A percentile compares a stretch with the other conserved stretches of the same genome.
phyloP scores from a whole-genome alignment of 1,140 invertebrate species.

The Lasaia peninsularis region DNA sequence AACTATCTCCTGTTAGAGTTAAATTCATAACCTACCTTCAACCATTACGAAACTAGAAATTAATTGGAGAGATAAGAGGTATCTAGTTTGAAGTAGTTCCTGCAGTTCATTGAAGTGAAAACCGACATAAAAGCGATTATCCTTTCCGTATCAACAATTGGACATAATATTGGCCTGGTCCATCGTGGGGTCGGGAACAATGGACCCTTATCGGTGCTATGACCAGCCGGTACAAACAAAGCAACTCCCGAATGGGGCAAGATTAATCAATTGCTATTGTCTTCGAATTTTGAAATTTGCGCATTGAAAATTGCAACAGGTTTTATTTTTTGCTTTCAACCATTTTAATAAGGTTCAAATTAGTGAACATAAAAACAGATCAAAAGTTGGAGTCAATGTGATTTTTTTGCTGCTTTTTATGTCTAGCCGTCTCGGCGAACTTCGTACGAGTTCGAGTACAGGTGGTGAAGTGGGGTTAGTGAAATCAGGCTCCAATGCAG shows the following conservation, averaged over 20 bases:
- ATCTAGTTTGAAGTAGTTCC: constrained; percentile 6
- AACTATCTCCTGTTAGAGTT: not conserved
- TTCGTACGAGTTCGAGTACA: no score
- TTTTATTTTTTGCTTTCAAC: not conserved
- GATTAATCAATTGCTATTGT: constrained; percentile 5
- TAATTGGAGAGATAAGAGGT: constrained; percentile 1
- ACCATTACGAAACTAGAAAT: constrained; percentile 3
- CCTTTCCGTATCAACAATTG: constrained; percentile 3
- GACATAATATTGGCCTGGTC: not conserved
- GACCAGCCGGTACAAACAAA: not conserved
- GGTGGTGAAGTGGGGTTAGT: no score
- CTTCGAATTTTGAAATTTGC: not conserved
- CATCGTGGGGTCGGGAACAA: not conserved
- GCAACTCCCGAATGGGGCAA: not conserved
- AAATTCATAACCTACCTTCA: not conserved
- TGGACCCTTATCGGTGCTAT: not conserved
- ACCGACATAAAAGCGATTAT: constrained; percentile 8
- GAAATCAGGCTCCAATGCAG: no score
- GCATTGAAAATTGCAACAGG: not conserved
- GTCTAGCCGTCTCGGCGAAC: no score
- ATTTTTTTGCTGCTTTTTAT: no score
- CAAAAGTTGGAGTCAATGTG: no score
- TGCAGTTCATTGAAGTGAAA: not conserved
- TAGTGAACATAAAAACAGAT: no score
- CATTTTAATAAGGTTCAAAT: no score